Evolutionary conservation across 2,888 invertebrate genomes (phyloP).

Genomic region (Malthinus flaveolus): DNA sequence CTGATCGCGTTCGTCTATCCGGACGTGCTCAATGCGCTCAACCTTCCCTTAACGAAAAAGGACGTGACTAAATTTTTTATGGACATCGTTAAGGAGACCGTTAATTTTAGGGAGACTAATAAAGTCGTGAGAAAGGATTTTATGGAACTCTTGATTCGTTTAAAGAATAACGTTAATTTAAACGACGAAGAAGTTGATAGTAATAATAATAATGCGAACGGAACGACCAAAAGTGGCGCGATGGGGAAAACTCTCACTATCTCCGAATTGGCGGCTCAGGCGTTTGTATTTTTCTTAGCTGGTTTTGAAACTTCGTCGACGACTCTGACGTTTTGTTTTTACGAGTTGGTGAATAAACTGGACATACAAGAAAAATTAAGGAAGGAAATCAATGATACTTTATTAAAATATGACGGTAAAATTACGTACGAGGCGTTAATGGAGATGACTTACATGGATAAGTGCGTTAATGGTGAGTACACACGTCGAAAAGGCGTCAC

Average conservation of each 20-base stretch:
- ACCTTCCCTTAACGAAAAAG: constrained; percentile 32
- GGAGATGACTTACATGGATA: constrained; percentile 36
- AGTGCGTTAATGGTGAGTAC: constrained; percentile 32
- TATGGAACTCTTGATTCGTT: constrained; percentile 57
- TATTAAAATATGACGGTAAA: constrained; percentile 28
- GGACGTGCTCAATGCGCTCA: constrained; percentile 30
- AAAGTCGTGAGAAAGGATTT: constrained; percentile 57
- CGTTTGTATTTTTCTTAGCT: constrained; percentile 39
- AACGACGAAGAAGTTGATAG: constrained; percentile 14
- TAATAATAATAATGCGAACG: background rate
- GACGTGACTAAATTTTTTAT: constrained; percentile 38
- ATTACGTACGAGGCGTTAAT: constrained; percentile 33
- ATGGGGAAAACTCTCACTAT: constrained; percentile 22
- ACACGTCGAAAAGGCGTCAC: too few relatives aligned
- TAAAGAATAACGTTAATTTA: constrained; percentile 50
- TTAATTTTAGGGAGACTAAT: constrained; percentile 53
- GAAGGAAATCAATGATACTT: constrained; percentile 26
- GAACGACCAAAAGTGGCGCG: background rate
- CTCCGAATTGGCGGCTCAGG: constrained; percentile 37
- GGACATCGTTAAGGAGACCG: constrained; percentile 51
- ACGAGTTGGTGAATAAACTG: constrained; percentile 34
- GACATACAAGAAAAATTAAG: constrained; percentile 34
- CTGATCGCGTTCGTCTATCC: constrained; percentile 38
- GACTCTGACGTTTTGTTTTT: constrained; percentile 34
- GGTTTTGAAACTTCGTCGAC: constrained; percentile 40